Base-by-base conservation (phyloP, 1,140 invertebrate species). In the Yoshiicerus persimilis region DNA sequence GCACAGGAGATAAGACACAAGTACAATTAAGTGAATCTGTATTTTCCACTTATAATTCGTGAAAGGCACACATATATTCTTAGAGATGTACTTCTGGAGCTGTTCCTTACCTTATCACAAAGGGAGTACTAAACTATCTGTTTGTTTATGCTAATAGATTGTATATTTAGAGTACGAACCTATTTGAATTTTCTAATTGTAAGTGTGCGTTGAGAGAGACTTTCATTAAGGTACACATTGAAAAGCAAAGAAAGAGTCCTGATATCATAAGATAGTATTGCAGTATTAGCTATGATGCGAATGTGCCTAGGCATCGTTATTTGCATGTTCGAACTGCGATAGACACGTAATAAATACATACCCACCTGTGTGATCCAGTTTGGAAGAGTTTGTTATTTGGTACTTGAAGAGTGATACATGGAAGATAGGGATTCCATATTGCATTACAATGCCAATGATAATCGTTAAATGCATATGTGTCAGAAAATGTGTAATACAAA, bases 401-500 rank as follows among this genome's bases (percentile, higher is more conserved):
- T 70, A n/a, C n/a, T 70, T 27, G 25, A 70, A 30, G 25, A 56
- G 20, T 56, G 47, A 56, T 56, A 56, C 47, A 56, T 4, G 16
- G 47, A 56, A 56, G 47, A 56, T 56, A 56, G 47, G 47, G 47
- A 16, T 16, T 56, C 16, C 20, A 56, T 56, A 56, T 56, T 56
- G 47, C 47, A 56, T 56, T 56, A 56, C 47, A 56, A 20, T 56
- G 47, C 47, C 47, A 80, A 20, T n/a, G 75, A 38, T 80, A 80
- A 80, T 80, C 75, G 75, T 80, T 80, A 34, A 80, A 80, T 80
- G 75, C 32, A 80, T 38, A 80, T 80, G 75, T 80, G 75, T 80
- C 75, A 80, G 75, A 80, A 80, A 80, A 80, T 80, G 75, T 80
- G 75, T 80, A 80, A 80, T 80, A 80, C 75, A 36, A 80, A 80